phyloP scores from a whole-genome alignment of 2,888 invertebrate genomes.

The Shargacucullia verbasci region DNA sequence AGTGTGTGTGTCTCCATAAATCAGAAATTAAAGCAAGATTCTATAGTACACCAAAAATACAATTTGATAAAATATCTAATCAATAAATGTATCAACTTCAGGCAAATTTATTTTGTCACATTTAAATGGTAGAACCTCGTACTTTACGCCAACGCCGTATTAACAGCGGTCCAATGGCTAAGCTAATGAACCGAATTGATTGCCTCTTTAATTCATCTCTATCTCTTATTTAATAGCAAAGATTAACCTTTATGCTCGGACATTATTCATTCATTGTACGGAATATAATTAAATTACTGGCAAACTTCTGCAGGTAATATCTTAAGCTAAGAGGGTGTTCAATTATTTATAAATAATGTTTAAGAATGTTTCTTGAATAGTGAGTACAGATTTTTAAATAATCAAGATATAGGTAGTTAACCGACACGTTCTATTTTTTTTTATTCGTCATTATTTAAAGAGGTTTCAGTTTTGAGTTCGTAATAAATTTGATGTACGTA shows the following conservation, averaged over 20 bases:
- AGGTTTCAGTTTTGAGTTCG: no score
- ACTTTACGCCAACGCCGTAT: slow-evolving; percentile 33
- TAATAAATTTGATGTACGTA: no score
- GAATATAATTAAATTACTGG: slow-evolving; percentile 57
- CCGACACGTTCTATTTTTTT: no score
- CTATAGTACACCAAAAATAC: no score
- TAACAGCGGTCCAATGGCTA: slow-evolving; percentile 17
- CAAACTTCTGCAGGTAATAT: slow-evolving; percentile 49
- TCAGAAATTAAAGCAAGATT: no score
- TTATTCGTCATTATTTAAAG: no score
- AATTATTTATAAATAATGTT: background rate
- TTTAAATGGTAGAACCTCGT: slow-evolving; percentile 38
- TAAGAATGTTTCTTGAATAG: no score
- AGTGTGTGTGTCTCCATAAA: no score
- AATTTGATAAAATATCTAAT: no score
- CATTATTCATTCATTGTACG: slow-evolving; percentile 59
- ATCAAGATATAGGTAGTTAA: no score
- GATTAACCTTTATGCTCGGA: slow-evolving; percentile 54
- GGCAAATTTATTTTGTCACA: slow-evolving; percentile 35
- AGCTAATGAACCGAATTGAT: slow-evolving; percentile 62
- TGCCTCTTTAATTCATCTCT: slow-evolving; percentile 63
- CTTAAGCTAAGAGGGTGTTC: background rate
- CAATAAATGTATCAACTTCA: slow-evolving; percentile 13
- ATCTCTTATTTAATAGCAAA: slow-evolving; percentile 58
- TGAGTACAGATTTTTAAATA: no score